These are phyloP conservation scores for Ischnus inquisitorius DNA, from an alignment of 2,888 invertebrate species.

Conservation along the genomic window DNA sequence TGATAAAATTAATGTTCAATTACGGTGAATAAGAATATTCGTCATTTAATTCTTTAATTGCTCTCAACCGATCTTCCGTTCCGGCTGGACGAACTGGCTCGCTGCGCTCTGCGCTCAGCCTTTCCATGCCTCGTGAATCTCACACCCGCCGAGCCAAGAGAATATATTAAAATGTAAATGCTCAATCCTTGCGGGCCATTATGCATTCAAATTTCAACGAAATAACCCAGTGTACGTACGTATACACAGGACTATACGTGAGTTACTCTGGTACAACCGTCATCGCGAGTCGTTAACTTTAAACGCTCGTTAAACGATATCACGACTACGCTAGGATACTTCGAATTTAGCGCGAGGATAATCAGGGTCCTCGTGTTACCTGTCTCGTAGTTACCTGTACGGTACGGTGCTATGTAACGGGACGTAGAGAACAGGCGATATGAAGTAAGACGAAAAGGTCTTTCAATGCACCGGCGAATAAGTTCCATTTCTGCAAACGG, in stretches of 20 bases:
- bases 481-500: too few relatives aligned
- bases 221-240: conserved; percentile 28
- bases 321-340: conserved; percentile 46
- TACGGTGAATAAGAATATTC: conserved; percentile 9
- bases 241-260: conserved; percentile 29
- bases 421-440: conserved; percentile 14
- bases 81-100: not conserved
- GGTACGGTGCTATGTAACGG: not conserved
- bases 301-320: conserved; percentile 68
- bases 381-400: not conserved
- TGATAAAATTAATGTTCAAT: conserved; percentile 12
- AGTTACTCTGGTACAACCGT: conserved; percentile 49
- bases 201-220: conserved; percentile 68
- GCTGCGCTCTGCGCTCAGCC: not conserved
- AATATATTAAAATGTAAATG: conserved; percentile 71
- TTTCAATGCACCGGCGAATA: not conserved
- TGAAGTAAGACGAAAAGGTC: not conserved
- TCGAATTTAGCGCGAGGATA: conserved; percentile 47
- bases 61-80: conserved; percentile 5
- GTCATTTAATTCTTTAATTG: conserved; percentile 10
- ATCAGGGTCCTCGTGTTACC: conserved; percentile 22
- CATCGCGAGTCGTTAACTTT: conserved; percentile 63
- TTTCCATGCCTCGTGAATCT: conserved; percentile 4
- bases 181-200: conserved; percentile 57
- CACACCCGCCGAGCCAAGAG: conserved; percentile 31